Evolutionary conservation across 2,888 invertebrate genomes (phyloP), one percentile per base, ranked within the genome.

Genomic region (Leistus spinibarbis): DNA sequence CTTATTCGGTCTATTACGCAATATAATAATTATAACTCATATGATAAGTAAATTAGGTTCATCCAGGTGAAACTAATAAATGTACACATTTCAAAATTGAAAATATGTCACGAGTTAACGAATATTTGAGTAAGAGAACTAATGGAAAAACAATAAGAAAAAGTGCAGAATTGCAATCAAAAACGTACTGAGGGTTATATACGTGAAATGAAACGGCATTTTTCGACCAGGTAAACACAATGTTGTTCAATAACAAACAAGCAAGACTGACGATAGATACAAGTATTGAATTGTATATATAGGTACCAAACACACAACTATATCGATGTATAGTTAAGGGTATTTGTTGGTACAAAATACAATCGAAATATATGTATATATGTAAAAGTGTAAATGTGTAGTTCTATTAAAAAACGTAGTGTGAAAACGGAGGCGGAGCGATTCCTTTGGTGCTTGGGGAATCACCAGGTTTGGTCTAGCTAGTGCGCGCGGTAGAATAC

Each of bases 141-240:
- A 40, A 40, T 40, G n/a, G n/a, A 40, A 40, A 40, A 40, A 5
- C 1, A 2, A 40, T 40, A 40, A 40, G 10, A 13, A 40, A 5
- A 40, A 40, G 3, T 40, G 40, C 7, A 40, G 40, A 13, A 40
- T 40, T 40, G 40, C 10, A 40, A 40, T 40, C 1, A 40, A 13
- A 40, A 40, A 73, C 73, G 23, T 73, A 73, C 73, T 67, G 53
- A 67, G 40, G 54, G 64, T 53, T 60, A 27, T 60, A 73, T 67
- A 65, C 54, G 40, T 73, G 67, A 73, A 73, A 67, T 57, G 40
- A 67, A 73, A 73, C 62, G 73, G 73, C 67, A 73, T 60, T 40
- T 54, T 63, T 62, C 54, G 54, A 53, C 53, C 56, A 27, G 57
- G 7, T 13, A 40, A 40, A 40, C 40, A 40, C 40, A 40, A 40